Conservation (phyloP, 2,113 vertebrate species). For the Calonectris borealis region DNA sequence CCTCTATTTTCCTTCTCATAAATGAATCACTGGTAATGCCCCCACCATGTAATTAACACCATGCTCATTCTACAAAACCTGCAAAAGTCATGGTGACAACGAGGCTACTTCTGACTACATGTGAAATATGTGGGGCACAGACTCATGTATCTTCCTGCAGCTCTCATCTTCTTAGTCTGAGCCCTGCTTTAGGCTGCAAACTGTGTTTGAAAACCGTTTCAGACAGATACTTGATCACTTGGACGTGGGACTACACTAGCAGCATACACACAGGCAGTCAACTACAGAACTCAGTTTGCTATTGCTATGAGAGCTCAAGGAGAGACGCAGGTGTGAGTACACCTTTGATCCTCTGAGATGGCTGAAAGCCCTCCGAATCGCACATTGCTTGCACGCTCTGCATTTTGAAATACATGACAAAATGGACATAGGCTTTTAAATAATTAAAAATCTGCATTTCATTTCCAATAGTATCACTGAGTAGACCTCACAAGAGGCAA, state of each 20-base stretch:
- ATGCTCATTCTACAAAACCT: background rate
- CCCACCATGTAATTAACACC: background rate
- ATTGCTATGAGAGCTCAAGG: background rate
- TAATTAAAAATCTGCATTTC: background rate
- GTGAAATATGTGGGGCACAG: background rate
- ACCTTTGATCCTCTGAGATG: background rate
- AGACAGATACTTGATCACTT: background rate
- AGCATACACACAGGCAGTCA: background rate
- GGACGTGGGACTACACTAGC: background rate
- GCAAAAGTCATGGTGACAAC: background rate
- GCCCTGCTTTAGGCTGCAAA: background rate
- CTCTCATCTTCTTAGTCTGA: background rate
- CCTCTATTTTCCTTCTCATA: background rate
- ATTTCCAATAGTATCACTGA: background rate
- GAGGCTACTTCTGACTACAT: background rate
- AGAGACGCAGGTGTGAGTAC: background rate
- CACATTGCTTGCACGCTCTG: fast-evolving
- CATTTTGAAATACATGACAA: background rate
- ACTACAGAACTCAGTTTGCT: background rate
- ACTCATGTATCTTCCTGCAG: background rate
- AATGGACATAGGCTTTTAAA: background rate
- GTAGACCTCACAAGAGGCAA: background rate
- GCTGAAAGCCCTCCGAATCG: background rate
- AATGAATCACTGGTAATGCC: background rate
- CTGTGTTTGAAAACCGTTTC: background rate